phyloP scores from a whole-genome alignment of 2,888 invertebrate genomes.

The Erannis defoliaria region DNA sequence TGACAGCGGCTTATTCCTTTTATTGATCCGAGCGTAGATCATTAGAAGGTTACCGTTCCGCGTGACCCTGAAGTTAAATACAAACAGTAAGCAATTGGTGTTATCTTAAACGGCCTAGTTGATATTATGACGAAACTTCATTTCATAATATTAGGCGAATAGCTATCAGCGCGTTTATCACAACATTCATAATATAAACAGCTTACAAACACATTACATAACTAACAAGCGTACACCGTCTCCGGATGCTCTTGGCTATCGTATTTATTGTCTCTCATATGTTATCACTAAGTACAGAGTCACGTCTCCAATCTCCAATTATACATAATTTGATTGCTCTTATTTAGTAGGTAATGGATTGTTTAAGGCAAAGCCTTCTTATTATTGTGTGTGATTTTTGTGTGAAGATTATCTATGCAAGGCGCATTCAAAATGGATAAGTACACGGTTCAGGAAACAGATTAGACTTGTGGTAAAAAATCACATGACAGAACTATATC shows the following conservation, averaged over 20 bases:
- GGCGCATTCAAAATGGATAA: too few relatives aligned
- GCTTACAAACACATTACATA: conserved; percentile 4
- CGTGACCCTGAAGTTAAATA: too few relatives aligned
- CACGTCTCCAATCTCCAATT: conserved; percentile 6
- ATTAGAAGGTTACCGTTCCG: too few relatives aligned
- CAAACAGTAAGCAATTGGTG: background rate
- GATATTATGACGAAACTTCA: conserved; percentile 2
- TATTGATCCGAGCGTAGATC: too few relatives aligned
- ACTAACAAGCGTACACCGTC: conserved; percentile 8
- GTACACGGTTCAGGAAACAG: too few relatives aligned
- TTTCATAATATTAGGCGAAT: conserved; percentile 6
- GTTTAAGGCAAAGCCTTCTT: background rate
- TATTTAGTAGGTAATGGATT: background rate
- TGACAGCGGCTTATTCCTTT: too few relatives aligned
- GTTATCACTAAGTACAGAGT: conserved; percentile 15
- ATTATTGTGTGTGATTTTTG: background rate
- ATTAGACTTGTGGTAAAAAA: too few relatives aligned
- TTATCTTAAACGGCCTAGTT: conserved; percentile 1
- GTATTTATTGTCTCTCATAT: background rate
- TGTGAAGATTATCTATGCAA: too few relatives aligned
- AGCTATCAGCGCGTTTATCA: conserved; percentile 4
- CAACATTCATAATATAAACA: conserved; percentile 4
- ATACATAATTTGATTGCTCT: conserved; percentile 19
- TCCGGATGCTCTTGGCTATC: conserved; percentile 9
- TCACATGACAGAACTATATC: too few relatives aligned